Evolutionary conservation across 1,140 invertebrate genomes (phyloP), one percentile per base, ranked within the genome.

Genomic region (Zaprionus vittiger): DNA sequence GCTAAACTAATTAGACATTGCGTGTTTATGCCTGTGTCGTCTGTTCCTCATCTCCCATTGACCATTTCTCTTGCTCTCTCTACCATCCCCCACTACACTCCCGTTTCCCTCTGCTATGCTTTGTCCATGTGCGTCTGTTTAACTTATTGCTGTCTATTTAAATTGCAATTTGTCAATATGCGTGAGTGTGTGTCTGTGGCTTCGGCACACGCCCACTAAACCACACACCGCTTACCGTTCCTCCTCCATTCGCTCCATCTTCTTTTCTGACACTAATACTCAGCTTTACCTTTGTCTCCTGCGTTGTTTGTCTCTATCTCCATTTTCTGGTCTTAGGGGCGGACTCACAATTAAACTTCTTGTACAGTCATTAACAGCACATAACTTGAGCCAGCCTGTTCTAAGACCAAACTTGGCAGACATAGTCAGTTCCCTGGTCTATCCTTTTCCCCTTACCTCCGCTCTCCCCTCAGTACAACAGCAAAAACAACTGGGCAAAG

Each of bases 61-160:
- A 3, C 15, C 24, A 15, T 14, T 11, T 9, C 52, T 15, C 38
- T 55, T 24, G 44, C 34, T 38, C 3, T 15, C 2, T 17, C 41
- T 64, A 17, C 15, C 15, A 41, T 15, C 28, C 12, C 11, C 31
- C 17, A 28, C 41, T 41, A 41, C 37, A 44, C 7, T 6, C 49
- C 60, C 56, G 49, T 54, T 28, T 34, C 63, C 44, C 31, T 44
- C 24, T 73, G 55, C 20, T 47, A 62, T 62, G 31, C 5, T 76
- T 71, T 76, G 68, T 74, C 52, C 57, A 56, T 69, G 65, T 68
- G 76, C 73, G 84, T 90, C 79, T 85, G 69, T 90, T 89, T 89
- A 90, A 90, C 85, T 89, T 89, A 85, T 90, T 89, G 81, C 81
- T 82, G 85, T 89, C 81, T 85, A 90, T 89, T 89, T 89, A 89